Evolutionary conservation across 1,140 invertebrate species (phyloP), one percentile per base, ranked within the genome.

Genomic region (Stenopsyche tienmushanensis): DNA sequence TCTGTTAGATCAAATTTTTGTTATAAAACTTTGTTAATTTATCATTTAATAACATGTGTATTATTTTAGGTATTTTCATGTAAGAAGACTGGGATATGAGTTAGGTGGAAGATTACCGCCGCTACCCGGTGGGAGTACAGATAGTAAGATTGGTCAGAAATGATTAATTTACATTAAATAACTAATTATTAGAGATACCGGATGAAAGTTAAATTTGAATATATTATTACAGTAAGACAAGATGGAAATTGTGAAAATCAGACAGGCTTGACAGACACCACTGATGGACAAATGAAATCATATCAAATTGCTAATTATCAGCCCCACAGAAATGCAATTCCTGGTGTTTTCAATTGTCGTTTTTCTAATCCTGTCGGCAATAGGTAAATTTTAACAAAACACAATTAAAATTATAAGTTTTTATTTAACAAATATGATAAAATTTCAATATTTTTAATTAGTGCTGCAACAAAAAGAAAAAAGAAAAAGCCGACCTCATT

Each of bases 401-500:
- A n/a, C n/a, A n/a, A n/a, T n/a, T n/a, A n/a, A n/a, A n/a, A n/a
- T n/a, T n/a, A n/a, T 7, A 10, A 52, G 21, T 18, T 20, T 39
- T 26, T n/a, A n/a, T n/a, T n/a, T n/a, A n/a, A n/a, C n/a, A n/a
- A n/a, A n/a, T n/a, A n/a, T n/a, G 24, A 42, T 55, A 26, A 55
- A 34, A 55, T 55, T 9, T 5, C 1, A 18, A 29, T 39, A 41
- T 62, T 44, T 23, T 39, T 66, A n/a, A 57, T 20, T 67, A 81
- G 79, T 60, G 74, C 76, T 24, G 80, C 80, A 1, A 81, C 83
- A 10, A 90, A 90, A 72, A 83, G 92, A 18, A 94, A 94, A 73
- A 94, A 93, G 76, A 95, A 95, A 73, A 94, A 94, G 73, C 92
- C 92, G 9, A 93, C 91, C 0, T 88, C 86, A 1, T 93, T 94